These are phyloP conservation scores for Macrosiphum euphorbiae DNA, from an alignment of 2,888 invertebrate genomes.

Conservation along the genomic window DNA sequence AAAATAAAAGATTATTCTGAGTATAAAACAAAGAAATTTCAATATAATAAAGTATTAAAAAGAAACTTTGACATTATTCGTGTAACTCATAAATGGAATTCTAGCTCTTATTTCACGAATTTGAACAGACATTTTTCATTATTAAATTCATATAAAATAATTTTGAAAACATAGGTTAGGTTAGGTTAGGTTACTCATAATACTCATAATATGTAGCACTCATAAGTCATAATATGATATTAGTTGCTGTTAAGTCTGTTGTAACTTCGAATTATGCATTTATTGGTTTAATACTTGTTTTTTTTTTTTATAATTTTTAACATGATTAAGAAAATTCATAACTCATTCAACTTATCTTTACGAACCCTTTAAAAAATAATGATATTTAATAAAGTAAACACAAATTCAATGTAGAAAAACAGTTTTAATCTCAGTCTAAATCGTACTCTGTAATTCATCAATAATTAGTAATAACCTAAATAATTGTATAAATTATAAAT, in stretches of 20 bases:
- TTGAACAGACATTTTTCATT: not conserved
- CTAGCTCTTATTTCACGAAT: not conserved
- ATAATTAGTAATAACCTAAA: not conserved
- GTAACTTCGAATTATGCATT: not conserved
- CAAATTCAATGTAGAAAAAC: not conserved
- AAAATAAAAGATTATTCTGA: not conserved
- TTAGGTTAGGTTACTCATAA: no score
- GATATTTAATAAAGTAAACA: not conserved
- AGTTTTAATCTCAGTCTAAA: slow-evolving; percentile 5
- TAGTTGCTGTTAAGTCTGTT: not conserved
- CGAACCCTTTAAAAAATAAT: no score
- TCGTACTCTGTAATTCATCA: not conserved
- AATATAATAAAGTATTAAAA: not conserved
- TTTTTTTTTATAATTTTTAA: not conserved
- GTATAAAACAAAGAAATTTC: not conserved
- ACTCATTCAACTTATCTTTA: not conserved
- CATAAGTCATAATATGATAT: not conserved
- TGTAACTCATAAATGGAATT: not conserved
- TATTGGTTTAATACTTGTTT: not conserved
- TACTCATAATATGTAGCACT: no score
- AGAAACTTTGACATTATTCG: not conserved
- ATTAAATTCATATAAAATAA: not conserved
- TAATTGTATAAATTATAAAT: not conserved
- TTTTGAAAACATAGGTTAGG: not conserved
- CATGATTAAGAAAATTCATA: not conserved